Evolutionary conservation across 2,113 vertebrate species (phyloP).

Genomic region (Chloropsis hardwickii): DNA sequence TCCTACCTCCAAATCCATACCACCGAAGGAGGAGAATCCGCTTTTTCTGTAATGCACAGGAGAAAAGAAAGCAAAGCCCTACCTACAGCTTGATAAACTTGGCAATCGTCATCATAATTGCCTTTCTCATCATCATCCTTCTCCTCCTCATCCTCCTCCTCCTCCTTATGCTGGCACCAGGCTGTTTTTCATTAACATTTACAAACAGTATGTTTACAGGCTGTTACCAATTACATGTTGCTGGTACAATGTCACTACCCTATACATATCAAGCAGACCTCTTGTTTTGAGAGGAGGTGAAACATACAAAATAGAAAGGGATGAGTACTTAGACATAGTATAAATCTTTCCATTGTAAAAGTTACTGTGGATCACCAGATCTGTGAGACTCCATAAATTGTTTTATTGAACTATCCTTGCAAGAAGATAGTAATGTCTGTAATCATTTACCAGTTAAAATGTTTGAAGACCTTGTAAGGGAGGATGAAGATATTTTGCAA

Average conservation of each 20-base stretch:
- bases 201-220: not conserved
- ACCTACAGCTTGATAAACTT: not conserved
- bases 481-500: not conserved
- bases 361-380: not conserved
- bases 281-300: not conserved
- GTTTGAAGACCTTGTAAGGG: not conserved
- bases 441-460: not conserved
- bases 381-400: not conserved
- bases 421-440: not conserved
- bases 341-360: not conserved
- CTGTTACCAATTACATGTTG: not conserved
- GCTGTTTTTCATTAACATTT: not conserved
- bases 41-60: not conserved
- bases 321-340: not conserved
- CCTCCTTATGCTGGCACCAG: not conserved
- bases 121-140: not conserved
- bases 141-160: not conserved
- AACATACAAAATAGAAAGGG: not conserved
- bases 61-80: not conserved
- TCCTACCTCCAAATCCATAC: not conserved
- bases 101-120: not conserved
- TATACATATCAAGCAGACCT: not conserved
- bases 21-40: not conserved
- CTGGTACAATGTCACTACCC: not conserved
- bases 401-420: not conserved